phyloP scores from a whole-genome alignment of 2,797 vertebrate genomes.

The Sphenopsis melanotis region DNA sequence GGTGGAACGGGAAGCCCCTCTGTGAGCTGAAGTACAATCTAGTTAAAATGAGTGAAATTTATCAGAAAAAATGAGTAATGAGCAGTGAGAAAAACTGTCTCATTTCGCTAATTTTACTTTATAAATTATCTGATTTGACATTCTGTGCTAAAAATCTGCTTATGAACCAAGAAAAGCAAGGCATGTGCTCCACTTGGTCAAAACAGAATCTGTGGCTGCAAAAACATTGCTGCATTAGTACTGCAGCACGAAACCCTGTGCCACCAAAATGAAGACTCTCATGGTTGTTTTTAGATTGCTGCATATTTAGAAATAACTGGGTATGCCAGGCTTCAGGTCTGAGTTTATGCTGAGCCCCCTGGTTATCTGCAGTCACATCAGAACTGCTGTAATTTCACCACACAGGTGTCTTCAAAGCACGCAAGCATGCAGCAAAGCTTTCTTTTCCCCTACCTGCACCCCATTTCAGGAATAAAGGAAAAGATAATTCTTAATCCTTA shows the following conservation, averaged over 20 bases:
- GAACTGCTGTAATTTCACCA: not conserved
- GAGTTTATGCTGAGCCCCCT: not conserved
- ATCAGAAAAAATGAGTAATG: conserved; percentile 69
- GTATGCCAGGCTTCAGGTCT: not conserved
- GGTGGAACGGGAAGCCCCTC: conserved; percentile 47
- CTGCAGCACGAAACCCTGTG: not conserved
- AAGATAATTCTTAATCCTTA: not conserved
- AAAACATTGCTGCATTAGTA: not conserved
- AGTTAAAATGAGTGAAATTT: conserved; percentile 47
- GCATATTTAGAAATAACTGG: not conserved
- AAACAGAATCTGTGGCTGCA: not conserved
- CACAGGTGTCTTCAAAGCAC: not conserved
- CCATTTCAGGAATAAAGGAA: not conserved
- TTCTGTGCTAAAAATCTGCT: conserved; percentile 36
- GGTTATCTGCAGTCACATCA: not conserved
- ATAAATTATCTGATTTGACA: conserved; percentile 62
- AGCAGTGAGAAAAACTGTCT: conserved; percentile 20
- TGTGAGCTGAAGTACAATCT: not conserved
- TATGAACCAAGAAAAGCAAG: not conserved
- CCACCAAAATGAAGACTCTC: not conserved
- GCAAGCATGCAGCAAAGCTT: not conserved
- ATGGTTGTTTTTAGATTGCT: not conserved
- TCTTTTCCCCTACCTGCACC: not conserved
- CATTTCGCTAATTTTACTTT: conserved; percentile 47
- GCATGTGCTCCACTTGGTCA: not conserved